Conservation (phyloP, 37 sponge, comb jelly and placozoan species). For the Beroe ovata region DNA sequence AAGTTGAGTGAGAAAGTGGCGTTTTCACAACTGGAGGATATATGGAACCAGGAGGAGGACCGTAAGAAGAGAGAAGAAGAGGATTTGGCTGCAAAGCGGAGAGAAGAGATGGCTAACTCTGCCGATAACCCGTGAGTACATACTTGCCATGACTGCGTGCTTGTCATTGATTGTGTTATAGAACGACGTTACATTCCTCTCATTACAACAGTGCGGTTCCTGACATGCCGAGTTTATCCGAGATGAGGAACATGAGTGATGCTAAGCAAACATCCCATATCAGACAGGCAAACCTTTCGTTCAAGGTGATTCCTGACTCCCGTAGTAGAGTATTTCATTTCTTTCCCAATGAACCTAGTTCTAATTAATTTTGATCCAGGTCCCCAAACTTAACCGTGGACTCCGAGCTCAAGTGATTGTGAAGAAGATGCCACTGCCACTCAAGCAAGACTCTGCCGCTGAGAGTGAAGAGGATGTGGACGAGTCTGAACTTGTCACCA, state of each 20-base stretch:
- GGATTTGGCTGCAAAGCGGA: conserved; percentile 3
- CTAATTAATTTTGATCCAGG: not conserved
- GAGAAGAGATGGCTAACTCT: not conserved
- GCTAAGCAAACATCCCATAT: conserved; percentile 59
- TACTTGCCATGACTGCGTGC: too few relatives aligned
- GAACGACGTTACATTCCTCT: not conserved
- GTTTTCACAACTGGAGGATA: conserved; percentile 15
- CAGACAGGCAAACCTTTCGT: conserved; percentile 44
- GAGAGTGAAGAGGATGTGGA: conserved; percentile 36
- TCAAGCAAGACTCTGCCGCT: conserved; percentile 11
- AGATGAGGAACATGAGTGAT: conserved; percentile 64
- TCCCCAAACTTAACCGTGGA: conserved; percentile 58
- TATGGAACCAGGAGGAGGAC: conserved; percentile 69
- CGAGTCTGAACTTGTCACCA: conserved; percentile 39
- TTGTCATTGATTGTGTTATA: too few relatives aligned
- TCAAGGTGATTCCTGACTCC: conserved; percentile 13
- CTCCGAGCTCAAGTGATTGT: conserved; percentile 45
- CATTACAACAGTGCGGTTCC: not conserved
- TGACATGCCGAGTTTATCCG: conserved; percentile 38
- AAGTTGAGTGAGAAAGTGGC: conserved; percentile 33
- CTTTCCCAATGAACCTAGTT: not conserved
- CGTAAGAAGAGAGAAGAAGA: conserved; percentile 59
- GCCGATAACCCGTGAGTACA: not conserved
- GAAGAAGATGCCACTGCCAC: conserved; percentile 12
- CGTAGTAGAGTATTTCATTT: not conserved